phyloP scores from a whole-genome alignment of 2,113 vertebrate species.

The Ceyx cyanopectus region DNA sequence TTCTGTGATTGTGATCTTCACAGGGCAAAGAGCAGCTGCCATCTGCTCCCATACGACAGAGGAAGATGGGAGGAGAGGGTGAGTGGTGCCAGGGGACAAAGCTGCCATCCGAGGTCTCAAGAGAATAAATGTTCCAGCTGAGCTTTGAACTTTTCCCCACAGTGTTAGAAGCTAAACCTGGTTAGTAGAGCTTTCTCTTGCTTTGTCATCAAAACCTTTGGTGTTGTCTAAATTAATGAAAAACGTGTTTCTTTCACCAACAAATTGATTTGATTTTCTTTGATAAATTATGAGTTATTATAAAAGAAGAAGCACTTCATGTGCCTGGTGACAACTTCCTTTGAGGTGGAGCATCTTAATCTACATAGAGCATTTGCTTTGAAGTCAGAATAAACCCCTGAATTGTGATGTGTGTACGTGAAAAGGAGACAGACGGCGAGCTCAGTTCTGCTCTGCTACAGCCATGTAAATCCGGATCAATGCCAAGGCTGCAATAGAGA shows the following conservation, averaged over 20 bases:
- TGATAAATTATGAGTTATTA: slow-evolving; percentile 70
- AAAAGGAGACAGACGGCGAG: slow-evolving; percentile 18
- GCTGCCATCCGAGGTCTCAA: neutral
- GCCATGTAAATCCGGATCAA: neutral
- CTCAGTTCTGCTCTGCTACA: neutral
- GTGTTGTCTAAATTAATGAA: slow-evolving; percentile 33
- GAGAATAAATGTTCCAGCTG: neutral
- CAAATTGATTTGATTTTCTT: slow-evolving; percentile 71
- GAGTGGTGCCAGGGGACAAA: neutral
- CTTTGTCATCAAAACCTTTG: slow-evolving; percentile 20
- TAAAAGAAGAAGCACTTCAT: slow-evolving; percentile 55
- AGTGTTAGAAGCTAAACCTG: slow-evolving; percentile 16
- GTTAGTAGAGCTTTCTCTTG: slow-evolving; percentile 30
- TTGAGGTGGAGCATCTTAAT: slow-evolving; percentile 64
- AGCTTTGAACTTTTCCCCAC: slow-evolving; percentile 21
- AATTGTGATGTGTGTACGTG: slow-evolving; percentile 22
- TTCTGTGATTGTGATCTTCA: neutral
- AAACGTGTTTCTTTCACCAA: slow-evolving; percentile 63
- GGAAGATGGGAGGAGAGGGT: neutral
- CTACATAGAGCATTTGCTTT: slow-evolving; percentile 20
- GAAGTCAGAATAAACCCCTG: slow-evolving; percentile 60
- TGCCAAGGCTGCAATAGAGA: neutral
- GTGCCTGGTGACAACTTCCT: slow-evolving; percentile 61
- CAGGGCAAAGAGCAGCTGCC: neutral
- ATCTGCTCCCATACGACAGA: neutral